Conservation (phyloP, 2,797 vertebrate species). For the Macrochelys suwanniensis region DNA sequence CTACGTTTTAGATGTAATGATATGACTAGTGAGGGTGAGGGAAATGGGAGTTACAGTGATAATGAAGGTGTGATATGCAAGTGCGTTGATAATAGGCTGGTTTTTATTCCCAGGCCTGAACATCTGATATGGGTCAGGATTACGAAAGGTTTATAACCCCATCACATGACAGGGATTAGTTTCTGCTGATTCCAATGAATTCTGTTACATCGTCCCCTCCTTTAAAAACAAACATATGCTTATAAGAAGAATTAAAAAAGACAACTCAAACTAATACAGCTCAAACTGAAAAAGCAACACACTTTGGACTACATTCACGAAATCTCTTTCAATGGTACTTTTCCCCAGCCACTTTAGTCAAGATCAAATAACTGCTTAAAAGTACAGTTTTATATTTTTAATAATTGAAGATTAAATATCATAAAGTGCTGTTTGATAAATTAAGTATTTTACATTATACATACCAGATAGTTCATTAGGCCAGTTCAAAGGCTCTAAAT, state of each 20-base stretch:
- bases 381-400: constrained; percentile 22
- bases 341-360: neutral
- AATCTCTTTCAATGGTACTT: constrained; percentile 16
- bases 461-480: constrained; percentile 52
- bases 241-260: neutral
- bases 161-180: constrained; percentile 3
- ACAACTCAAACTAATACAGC: neutral
- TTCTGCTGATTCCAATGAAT: constrained; percentile 34
- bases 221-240: neutral
- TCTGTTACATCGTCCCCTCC: neutral
- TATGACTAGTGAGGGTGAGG: neutral
- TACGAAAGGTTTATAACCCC: constrained; percentile 34
- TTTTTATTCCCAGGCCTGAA: constrained; percentile 48
- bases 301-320: neutral
- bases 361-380: constrained; percentile 35
- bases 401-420: constrained; percentile 37
- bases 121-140: constrained; percentile 35
- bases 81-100: constrained; percentile 47
- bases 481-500: constrained; percentile 48
- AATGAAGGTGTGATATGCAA: constrained; percentile 38
- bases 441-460: constrained; percentile 71
- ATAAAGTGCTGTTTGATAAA: constrained; percentile 30
- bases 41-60: constrained; percentile 39
- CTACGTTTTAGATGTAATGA: constrained; percentile 5
- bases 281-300: constrained; percentile 21